These are phyloP conservation scores for Palythoa heliodiscus DNA, from an alignment of 92 coral and sea anemone species.

Conservation along the genomic window DNA sequence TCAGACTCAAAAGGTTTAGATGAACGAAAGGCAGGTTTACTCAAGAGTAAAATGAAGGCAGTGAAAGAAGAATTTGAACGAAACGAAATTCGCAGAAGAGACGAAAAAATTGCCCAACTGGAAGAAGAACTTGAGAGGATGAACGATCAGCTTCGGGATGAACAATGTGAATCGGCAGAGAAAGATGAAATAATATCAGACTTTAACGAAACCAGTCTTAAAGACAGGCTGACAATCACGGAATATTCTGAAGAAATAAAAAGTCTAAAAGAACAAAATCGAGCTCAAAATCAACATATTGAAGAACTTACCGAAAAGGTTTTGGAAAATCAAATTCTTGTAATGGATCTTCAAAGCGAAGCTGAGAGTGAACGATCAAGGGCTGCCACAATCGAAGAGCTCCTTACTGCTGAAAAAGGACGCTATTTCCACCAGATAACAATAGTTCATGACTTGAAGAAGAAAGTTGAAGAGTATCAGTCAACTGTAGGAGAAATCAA, in stretches of 20 bases:
- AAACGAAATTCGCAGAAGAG: constrained; percentile 55
- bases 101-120: constrained; percentile 57
- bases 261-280: constrained; percentile 55
- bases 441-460: constrained; percentile 69
- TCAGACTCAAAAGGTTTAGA: constrained; percentile 47
- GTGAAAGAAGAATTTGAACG: constrained; percentile 69
- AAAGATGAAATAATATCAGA: constrained; percentile 69
- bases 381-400: constrained; percentile 74
- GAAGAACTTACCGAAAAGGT: constrained; percentile 81
- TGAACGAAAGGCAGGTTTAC: constrained; percentile 37
- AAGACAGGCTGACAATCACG: constrained; percentile 62
- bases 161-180: constrained; percentile 60
- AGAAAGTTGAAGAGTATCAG: constrained; percentile 80
- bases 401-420: constrained; percentile 73
- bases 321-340: constrained; percentile 74
- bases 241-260: constrained; percentile 54
- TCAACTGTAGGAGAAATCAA: constrained; percentile 76
- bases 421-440: constrained; percentile 63
- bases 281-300: constrained; percentile 60
- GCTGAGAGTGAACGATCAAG: constrained; percentile 82
- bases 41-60: constrained; percentile 45
- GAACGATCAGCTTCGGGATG: constrained; percentile 62
- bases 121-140: constrained; percentile 63
- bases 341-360: constrained; percentile 72
- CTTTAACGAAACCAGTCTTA: constrained; percentile 64